phyloP scores from a whole-genome alignment of 2,888 invertebrate genomes.

The Tachystola acroxantha region DNA sequence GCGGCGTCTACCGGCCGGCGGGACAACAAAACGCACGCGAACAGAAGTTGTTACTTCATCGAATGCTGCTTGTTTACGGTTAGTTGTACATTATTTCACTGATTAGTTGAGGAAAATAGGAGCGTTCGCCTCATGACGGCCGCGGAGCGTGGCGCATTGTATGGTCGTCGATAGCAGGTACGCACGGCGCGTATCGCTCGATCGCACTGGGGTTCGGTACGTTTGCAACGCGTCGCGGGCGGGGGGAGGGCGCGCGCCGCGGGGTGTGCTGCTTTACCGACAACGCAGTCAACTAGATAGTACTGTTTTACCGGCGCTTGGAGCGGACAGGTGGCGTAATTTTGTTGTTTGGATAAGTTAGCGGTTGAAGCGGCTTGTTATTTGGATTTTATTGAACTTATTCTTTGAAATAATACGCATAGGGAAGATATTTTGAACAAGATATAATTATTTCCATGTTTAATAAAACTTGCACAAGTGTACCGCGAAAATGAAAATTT shows the following conservation, averaged over 20 bases:
- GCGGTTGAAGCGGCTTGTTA: not conserved
- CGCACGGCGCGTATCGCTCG: slow-evolving; percentile 67
- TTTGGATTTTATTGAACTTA: too few relatives aligned
- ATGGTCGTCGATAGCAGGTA: slow-evolving; percentile 37
- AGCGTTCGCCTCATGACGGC: slow-evolving; percentile 58
- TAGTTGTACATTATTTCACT: slow-evolving; percentile 79
- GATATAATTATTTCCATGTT: too few relatives aligned
- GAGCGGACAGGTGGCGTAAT: slow-evolving; percentile 9
- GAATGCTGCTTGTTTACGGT: slow-evolving; percentile 78
- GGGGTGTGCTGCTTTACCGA: slow-evolving; percentile 39
- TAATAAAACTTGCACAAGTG: too few relatives aligned
- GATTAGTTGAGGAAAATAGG: slow-evolving; percentile 56
- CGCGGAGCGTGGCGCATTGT: slow-evolving; percentile 61
- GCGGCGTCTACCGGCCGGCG: slow-evolving; percentile 83
- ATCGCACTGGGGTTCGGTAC: slow-evolving; percentile 59
- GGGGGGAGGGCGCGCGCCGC: slow-evolving; percentile 30
- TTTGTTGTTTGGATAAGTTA: not conserved
- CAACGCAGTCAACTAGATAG: slow-evolving; percentile 16
- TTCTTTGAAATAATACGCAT: too few relatives aligned
- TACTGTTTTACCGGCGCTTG: slow-evolving; percentile 16
- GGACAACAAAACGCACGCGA: slow-evolving; percentile 55
- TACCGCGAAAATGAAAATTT: not conserved
- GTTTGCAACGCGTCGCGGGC: slow-evolving; percentile 33
- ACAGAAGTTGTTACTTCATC: slow-evolving; percentile 78
- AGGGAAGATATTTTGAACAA: too few relatives aligned